phyloP scores from a whole-genome alignment of 2,797 vertebrate genomes.

The Orestias chungarensis region DNA sequence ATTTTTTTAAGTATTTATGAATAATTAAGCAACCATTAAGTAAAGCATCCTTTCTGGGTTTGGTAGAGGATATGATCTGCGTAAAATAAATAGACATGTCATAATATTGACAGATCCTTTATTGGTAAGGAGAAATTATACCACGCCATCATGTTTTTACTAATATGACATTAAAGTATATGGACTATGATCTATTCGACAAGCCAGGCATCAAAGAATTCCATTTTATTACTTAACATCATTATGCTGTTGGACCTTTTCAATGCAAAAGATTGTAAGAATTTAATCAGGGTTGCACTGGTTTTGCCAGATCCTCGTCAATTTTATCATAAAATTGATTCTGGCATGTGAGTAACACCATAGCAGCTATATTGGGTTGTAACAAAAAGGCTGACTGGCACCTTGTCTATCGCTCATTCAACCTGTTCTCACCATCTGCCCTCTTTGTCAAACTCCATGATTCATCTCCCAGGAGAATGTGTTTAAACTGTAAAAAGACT shows the following conservation, averaged over 20 bases:
- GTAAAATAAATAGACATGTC: no score
- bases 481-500: conserved; percentile 52
- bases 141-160: no score
- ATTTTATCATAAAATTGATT: conserved; percentile 40
- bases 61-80: background rate
- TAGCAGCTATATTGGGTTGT: conserved; percentile 36
- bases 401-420: conserved; percentile 34
- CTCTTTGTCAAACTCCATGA: conserved; percentile 27
- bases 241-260: background rate
- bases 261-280: background rate
- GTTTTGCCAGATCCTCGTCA: background rate
- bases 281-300: background rate
- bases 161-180: no score
- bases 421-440: conserved; percentile 11
- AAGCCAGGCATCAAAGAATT: no score
- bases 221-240: no score
- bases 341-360: conserved; percentile 33
- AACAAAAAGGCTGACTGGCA: conserved; percentile 44
- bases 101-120: no score
- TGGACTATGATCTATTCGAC: no score
- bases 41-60: background rate
- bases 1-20: background rate
- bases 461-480: conserved; percentile 48
- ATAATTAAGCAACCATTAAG: background rate
- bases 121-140: no score